phyloP scores from a whole-genome alignment of 2,797 vertebrate species.

The Cygnus olor region DNA sequence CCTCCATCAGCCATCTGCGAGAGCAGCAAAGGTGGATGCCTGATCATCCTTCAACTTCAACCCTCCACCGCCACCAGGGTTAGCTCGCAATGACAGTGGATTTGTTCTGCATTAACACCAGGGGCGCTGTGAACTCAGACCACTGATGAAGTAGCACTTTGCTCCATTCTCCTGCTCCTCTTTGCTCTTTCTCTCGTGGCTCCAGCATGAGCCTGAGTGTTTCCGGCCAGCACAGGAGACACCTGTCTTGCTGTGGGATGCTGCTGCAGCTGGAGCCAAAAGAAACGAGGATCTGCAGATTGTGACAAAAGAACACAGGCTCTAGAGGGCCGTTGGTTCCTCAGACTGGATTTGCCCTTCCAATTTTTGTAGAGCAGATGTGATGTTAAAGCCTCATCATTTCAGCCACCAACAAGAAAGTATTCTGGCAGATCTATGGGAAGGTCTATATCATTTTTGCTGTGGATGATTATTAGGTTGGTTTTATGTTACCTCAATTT shows the following conservation, averaged over 20 bases:
- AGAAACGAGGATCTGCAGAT: background rate
- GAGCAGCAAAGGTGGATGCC: background rate
- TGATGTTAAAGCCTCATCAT: background rate
- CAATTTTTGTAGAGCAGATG: background rate
- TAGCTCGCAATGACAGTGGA: background rate
- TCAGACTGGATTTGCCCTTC: background rate
- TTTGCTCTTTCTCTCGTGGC: no score
- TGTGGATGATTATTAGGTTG: background rate
- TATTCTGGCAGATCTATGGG: background rate
- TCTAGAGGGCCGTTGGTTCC: fast-evolving
- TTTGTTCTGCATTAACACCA: background rate
- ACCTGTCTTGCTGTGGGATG: fast-evolving
- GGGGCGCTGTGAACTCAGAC: background rate
- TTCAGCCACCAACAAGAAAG: background rate
- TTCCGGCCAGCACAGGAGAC: background rate
- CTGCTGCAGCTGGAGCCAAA: background rate
- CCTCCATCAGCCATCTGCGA: background rate
- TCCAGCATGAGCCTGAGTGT: background rate
- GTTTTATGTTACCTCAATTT: background rate
- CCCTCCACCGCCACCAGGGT: fast-evolving
- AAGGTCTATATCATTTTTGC: background rate
- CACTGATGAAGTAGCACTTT: no score
- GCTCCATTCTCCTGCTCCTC: no score
- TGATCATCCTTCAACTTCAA: background rate
- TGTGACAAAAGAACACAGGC: background rate